Evolutionary conservation across 1,140 invertebrate genomes (phyloP).

Genomic region (Papilio polyxenes): DNA sequence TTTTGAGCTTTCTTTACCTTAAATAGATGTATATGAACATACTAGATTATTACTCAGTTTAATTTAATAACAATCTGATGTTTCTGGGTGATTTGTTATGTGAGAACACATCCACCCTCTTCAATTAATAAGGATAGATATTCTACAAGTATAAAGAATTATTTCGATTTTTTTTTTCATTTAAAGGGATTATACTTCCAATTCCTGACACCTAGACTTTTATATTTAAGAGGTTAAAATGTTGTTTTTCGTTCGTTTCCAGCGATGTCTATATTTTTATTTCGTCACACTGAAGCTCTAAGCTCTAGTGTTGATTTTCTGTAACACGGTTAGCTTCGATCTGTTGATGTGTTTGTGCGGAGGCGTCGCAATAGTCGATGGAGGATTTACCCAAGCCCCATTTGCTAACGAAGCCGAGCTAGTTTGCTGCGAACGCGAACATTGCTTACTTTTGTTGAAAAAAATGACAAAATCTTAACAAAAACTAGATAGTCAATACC

Average conservation of each 20-base stretch:
- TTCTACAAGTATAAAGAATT: too few species aligned
- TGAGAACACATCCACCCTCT: too few species aligned
- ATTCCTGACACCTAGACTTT: too few species aligned
- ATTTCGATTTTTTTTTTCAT: too few species aligned
- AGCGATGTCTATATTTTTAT: neutral
- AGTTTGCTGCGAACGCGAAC: slow-evolving; percentile 46
- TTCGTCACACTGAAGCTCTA: neutral
- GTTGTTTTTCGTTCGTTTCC: neutral
- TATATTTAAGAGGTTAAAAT: neutral
- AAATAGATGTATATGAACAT: too few species aligned
- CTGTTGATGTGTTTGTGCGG: slow-evolving; percentile 16
- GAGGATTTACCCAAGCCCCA: slow-evolving; percentile 50
- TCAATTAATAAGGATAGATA: too few species aligned
- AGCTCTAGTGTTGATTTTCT: slow-evolving; percentile 16
- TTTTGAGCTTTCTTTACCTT: too few species aligned
- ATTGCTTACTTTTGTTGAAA: slow-evolving; percentile 43
- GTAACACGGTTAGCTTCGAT: slow-evolving; percentile 33
- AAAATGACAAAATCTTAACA: slow-evolving; percentile 9
- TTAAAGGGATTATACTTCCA: too few species aligned
- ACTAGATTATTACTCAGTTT: too few species aligned
- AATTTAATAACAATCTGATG: too few species aligned
- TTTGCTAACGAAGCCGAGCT: slow-evolving; percentile 52
- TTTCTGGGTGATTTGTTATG: too few species aligned
- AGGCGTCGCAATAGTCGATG: slow-evolving; percentile 41
- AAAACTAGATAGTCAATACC: slow-evolving; percentile 19